These are phyloP conservation scores for Scarus forsteni DNA, from an alignment of 2,797 vertebrate genomes.

Conservation along the genomic window DNA sequence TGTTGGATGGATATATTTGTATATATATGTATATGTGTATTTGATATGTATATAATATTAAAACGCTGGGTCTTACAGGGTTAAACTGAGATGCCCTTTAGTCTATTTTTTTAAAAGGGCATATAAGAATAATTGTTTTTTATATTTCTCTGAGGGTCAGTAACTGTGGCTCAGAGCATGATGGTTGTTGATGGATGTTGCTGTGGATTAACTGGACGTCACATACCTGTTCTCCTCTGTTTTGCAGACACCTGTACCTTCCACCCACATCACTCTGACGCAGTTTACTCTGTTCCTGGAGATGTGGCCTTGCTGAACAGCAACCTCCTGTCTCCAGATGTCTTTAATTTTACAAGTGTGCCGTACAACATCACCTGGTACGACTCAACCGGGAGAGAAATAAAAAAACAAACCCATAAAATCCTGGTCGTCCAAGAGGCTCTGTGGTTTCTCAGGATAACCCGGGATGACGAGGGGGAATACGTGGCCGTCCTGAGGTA, in stretches of 20 bases:
- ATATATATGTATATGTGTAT: too few relatives aligned
- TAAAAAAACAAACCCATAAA: constrained; percentile 35
- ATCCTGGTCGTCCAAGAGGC: constrained; percentile 44
- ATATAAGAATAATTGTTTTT: too few relatives aligned
- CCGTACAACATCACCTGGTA: constrained; percentile 77
- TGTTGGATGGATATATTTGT: too few relatives aligned
- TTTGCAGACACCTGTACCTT: constrained; percentile 69
- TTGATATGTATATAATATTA: too few relatives aligned
- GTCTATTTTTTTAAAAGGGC: too few relatives aligned
- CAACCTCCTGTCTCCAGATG: constrained; percentile 39
- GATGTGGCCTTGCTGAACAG: constrained; percentile 73
- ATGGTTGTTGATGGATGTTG: too few relatives aligned
- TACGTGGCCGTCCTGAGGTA: constrained; percentile 78
- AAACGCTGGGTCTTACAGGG: too few relatives aligned
- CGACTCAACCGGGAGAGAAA: constrained; percentile 33
- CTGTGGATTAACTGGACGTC: neutral
- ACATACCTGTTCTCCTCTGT: neutral
- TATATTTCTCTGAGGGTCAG: too few relatives aligned
- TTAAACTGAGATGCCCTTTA: too few relatives aligned
- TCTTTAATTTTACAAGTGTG: constrained; percentile 44
- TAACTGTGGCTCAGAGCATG: too few relatives aligned
- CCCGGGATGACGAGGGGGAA: constrained; percentile 50
- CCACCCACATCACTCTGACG: constrained; percentile 35
- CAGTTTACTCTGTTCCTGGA: constrained; percentile 70
- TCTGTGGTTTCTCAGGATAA: constrained; percentile 73